A percentile compares a stretch with the other conserved stretches of the same genome.
Conservation (phyloP, 2,888 invertebrate genomes). For the Coecobrya sp. region DNA sequence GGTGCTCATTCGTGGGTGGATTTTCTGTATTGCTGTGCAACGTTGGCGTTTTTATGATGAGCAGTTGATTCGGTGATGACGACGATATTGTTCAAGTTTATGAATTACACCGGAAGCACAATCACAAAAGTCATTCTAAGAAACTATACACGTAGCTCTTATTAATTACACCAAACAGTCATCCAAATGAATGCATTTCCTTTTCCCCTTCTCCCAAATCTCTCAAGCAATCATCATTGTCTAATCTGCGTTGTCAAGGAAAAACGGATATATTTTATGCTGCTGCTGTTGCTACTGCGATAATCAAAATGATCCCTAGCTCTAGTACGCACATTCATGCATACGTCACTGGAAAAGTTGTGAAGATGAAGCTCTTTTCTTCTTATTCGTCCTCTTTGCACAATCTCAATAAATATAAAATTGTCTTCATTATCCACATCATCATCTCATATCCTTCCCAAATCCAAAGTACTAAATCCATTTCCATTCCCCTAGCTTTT, state of each 20-base stretch:
- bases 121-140: background rate
- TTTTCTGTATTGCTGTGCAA: too few species aligned
- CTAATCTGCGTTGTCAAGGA: slow-evolving; percentile 26
- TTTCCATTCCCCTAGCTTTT: slow-evolving; percentile 14
- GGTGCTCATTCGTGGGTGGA: background rate
- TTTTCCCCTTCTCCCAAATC: slow-evolving; percentile 4
- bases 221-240: slow-evolving; percentile 20
- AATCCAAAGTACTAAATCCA: background rate
- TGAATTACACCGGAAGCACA: slow-evolving; percentile 4
- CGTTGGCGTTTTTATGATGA: too few species aligned
- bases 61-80: background rate
- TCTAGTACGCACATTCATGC: background rate
- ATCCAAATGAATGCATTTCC: slow-evolving; percentile 20
- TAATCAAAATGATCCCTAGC: slow-evolving; percentile 19
- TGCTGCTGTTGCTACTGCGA: slow-evolving; percentile 4
- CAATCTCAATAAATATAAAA: slow-evolving; percentile 21
- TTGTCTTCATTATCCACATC: slow-evolving; percentile 17
- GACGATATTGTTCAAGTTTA: background rate
- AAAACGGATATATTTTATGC: slow-evolving; percentile 19
- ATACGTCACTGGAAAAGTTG: slow-evolving; percentile 29
- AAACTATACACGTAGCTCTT: background rate
- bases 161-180: background rate
- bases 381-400: background rate
- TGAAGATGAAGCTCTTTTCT: background rate
- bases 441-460: background rate